Evolutionary conservation across 1,140 invertebrate genomes (phyloP).

Genomic region (Orussus abietinus): DNA sequence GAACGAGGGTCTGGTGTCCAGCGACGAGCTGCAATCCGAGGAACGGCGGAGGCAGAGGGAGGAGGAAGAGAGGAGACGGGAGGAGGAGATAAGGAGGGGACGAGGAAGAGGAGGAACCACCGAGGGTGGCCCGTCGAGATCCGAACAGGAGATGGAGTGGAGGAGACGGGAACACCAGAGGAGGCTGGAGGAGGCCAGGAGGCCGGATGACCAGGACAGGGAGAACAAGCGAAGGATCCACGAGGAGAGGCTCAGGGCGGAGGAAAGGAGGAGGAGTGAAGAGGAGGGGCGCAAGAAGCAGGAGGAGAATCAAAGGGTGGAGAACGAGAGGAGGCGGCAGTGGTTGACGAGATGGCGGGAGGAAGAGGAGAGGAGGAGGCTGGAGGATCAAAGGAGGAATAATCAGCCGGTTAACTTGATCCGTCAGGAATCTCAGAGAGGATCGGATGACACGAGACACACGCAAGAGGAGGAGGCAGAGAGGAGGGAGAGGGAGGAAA

Average conservation of each 20-base stretch:
- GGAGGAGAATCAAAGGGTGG: conserved; percentile 6
- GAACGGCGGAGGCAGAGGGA: conserved; percentile 16
- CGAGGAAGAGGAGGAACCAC: too few relatives aligned
- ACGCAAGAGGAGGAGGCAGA: too few relatives aligned
- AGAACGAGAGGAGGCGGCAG: conserved; percentile 9
- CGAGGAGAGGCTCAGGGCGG: conserved; percentile 17
- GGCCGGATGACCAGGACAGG: background rate
- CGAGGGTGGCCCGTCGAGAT: too few relatives aligned
- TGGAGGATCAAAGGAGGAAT: conserved; percentile 7
- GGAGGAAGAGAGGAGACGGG: conserved; percentile 6
- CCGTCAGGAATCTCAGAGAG: too few relatives aligned
- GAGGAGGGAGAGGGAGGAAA: conserved; percentile 14
- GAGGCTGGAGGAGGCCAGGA: background rate
- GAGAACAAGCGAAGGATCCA: too few relatives aligned
- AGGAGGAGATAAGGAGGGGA: conserved; percentile 20
- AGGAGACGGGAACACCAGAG: background rate
- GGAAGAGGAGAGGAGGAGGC: conserved; percentile 7
- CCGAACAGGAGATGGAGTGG: background rate
- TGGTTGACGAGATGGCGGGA: conserved; percentile 3
- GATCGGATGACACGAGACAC: too few relatives aligned
- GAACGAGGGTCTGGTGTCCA: conserved; percentile 31
- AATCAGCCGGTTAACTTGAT: too few relatives aligned
- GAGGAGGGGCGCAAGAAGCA: conserved; percentile 14
- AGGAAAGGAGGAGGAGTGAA: background rate
- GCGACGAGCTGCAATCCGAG: conserved; percentile 22